Evolutionary conservation across 2,797 vertebrate genomes (phyloP), one percentile per base, ranked within the genome.

Genomic region (Helostoma temminkii): DNA sequence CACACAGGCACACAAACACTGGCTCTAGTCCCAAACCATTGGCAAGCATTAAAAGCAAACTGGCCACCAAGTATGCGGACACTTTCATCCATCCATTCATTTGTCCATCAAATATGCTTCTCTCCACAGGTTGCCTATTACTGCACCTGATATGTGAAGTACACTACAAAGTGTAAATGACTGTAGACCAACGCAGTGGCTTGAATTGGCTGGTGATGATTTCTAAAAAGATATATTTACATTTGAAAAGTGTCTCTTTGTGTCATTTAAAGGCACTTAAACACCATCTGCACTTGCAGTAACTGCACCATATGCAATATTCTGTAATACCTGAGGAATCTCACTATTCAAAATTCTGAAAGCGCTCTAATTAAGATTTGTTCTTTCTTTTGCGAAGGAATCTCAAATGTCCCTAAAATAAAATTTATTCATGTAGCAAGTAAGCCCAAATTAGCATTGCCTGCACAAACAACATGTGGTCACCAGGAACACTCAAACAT

Each of bases 151-250:
- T 61, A 36, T 74, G 71, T 82, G 62, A 78, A 80, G 65, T 32
- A 6, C 47, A 66, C 66, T 74, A 56, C 70, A 79, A 66, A 62
- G 62, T 47, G 34, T 61, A 37, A 78, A 73, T 21, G 41, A 70
- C 39, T 64, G 41, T 21, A 47, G 45, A 63, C 26, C 6, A 16
- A 47, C 76, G 66, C 25, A 4, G 26, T 30, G 45, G 66, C 43
- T 81, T 77, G 47, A 82, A 78, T 74, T 66, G 53, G 60, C 49
- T 59, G 69, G 25, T 62, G 57, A 79, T 78, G 69, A 74, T 52
- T 72, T 80, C 32, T 28, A 28, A 48, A 85, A 76, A 76, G 36
- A 28, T 22, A 46, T 32, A 82, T 82, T 80, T 81, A 63, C 63
- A 60, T 76, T 69, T 84, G 25, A 72, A 85, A 74, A 39, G 25